Evolutionary conservation across 1,140 invertebrate genomes (phyloP).

Genomic region (Nomia melanderi): DNA sequence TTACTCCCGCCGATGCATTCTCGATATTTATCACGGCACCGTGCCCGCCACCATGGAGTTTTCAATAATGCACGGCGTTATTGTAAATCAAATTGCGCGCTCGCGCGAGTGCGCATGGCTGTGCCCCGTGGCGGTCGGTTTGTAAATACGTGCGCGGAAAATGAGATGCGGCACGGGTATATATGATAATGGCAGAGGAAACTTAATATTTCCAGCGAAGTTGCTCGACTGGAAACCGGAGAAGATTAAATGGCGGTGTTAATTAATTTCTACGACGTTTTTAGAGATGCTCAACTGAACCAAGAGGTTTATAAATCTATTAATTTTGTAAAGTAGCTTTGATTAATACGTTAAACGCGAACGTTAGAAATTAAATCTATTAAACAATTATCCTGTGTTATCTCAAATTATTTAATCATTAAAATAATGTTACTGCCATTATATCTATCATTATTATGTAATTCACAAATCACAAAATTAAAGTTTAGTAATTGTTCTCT

Average conservation of each 20-base stretch:
- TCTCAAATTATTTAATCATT: too few relatives aligned
- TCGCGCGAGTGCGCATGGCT: background rate
- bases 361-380: too few relatives aligned
- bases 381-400: too few relatives aligned
- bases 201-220: slow-evolving; percentile 21
- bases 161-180: background rate
- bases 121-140: background rate
- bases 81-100: slow-evolving; percentile 35
- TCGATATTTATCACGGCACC: slow-evolving; percentile 35
- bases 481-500: too few relatives aligned
- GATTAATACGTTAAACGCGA: too few relatives aligned
- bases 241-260: background rate
- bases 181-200: background rate
- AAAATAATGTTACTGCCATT: too few relatives aligned
- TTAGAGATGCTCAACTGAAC: background rate
- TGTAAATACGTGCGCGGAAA: too few relatives aligned
- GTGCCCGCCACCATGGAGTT: slow-evolving; percentile 19
- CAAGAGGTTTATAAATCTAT: too few relatives aligned
- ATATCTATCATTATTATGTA: too few relatives aligned
- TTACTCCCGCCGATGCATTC: slow-evolving; percentile 28
- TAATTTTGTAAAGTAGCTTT: too few relatives aligned
- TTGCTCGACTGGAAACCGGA: background rate
- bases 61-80: slow-evolving; percentile 27
- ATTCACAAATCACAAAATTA: too few relatives aligned
- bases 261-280: slow-evolving; percentile 7